Conservation (phyloP, 2,797 vertebrate species). For the Delichon dasypus region DNA sequence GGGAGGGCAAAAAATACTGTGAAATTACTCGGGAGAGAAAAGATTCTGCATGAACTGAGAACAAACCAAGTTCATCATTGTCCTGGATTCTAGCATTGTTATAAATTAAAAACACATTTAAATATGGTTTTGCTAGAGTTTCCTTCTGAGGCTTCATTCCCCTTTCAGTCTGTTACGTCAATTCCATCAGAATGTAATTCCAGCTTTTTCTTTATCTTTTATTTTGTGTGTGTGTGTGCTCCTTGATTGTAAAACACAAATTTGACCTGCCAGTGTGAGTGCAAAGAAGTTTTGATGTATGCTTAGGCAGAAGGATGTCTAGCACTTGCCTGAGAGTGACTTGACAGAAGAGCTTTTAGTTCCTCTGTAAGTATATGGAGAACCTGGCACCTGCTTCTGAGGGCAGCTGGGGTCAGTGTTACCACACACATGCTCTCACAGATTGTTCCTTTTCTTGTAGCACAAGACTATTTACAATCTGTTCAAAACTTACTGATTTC, state of each 20-base stretch:
- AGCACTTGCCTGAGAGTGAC: not conserved
- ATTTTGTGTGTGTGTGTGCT: not conserved
- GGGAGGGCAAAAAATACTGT: not conserved
- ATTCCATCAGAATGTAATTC: not conserved
- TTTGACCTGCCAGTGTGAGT: not conserved
- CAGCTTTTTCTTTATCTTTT: not conserved
- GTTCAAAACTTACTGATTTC: not conserved
- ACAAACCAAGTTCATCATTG: not conserved
- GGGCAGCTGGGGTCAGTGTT: slow-evolving; percentile 28
- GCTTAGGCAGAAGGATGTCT: not conserved
- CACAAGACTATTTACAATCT: not conserved
- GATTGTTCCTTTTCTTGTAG: not conserved
- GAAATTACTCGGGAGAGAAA: not conserved
- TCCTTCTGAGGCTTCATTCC: not conserved
- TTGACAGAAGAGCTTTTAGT: not conserved
- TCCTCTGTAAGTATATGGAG: not conserved
- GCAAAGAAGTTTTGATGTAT: not conserved
- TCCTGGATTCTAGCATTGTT: not conserved
- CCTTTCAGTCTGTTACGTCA: not conserved
- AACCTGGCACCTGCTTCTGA: not conserved
- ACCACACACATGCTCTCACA: not conserved
- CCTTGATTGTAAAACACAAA: not conserved
- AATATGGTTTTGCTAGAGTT: not conserved
- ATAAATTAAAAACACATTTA: not conserved
- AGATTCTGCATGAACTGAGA: not conserved